Evolutionary conservation across 2,113 vertebrate genomes (phyloP).

Genomic region (Chaetorhynchus papuensis): DNA sequence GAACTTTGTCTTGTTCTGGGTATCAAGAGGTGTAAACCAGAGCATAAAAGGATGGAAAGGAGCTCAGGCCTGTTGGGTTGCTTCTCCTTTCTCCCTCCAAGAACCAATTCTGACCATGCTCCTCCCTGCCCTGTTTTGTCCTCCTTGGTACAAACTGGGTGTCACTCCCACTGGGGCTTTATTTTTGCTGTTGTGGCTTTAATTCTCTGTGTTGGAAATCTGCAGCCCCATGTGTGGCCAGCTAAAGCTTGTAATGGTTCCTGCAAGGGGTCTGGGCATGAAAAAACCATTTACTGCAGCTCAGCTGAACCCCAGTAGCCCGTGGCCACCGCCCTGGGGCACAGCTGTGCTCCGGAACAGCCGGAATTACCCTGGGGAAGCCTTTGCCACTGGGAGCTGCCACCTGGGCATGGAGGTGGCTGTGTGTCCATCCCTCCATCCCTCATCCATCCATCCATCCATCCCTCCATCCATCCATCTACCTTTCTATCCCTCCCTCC

Average conservation of each 20-base stretch:
- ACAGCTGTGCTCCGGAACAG: background rate
- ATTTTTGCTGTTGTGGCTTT: background rate
- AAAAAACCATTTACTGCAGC: background rate
- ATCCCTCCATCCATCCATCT: background rate
- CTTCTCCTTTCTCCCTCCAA: background rate
- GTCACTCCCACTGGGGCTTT: background rate
- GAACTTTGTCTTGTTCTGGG: background rate
- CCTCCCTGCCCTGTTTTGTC: background rate
- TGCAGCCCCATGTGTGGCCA: fast-evolving
- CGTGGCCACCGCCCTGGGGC: background rate
- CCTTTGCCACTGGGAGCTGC: background rate
- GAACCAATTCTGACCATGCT: background rate
- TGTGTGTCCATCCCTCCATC: background rate
- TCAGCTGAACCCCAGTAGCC: background rate
- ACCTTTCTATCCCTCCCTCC: background rate
- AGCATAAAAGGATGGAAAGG: background rate
- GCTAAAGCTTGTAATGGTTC: background rate
- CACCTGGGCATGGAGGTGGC: background rate
- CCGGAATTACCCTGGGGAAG: background rate
- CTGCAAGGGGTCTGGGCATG: background rate
- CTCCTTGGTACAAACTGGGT: background rate
- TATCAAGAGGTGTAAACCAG: background rate
- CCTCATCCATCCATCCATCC: background rate
- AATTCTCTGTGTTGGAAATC: background rate
- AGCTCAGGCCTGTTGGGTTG: background rate